Evolutionary conservation across 2,113 vertebrate genomes (phyloP).

Genomic region (Camelus dromedarius): DNA sequence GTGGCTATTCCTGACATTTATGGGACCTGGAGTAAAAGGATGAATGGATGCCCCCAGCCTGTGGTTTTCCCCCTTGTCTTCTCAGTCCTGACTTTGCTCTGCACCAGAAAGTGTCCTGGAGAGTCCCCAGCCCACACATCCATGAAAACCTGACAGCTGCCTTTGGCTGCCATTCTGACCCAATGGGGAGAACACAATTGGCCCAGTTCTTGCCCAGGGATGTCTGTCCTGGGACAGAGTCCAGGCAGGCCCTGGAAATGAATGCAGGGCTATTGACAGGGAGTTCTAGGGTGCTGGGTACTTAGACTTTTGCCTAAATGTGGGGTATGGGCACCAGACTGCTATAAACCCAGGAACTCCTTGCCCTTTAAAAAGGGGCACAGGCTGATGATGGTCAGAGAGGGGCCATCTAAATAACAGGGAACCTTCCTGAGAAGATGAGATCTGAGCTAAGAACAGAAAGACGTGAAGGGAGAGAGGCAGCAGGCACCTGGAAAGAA

Average conservation of each 20-base stretch:
- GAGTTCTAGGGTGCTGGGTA: neutral
- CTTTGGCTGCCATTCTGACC: neutral
- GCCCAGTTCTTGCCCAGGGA: neutral
- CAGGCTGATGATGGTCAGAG: neutral
- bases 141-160: slow-evolving; percentile 41
- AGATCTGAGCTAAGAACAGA: neutral
- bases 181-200: neutral
- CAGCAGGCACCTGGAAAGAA: neutral
- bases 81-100: neutral
- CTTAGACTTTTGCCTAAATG: neutral
- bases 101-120: neutral
- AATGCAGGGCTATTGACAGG: neutral
- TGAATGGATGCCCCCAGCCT: neutral
- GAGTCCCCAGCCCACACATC: neutral
- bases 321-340: neutral
- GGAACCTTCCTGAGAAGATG: neutral
- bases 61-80: neutral
- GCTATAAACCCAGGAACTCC: neutral
- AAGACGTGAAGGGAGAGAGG: neutral
- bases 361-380: neutral
- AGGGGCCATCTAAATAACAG: neutral
- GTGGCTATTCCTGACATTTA: neutral
- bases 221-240: neutral
- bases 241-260: neutral
- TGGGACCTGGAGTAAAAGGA: neutral